phyloP scores from a whole-genome alignment of 2,797 vertebrate genomes.

The Macropodus opercularis region DNA sequence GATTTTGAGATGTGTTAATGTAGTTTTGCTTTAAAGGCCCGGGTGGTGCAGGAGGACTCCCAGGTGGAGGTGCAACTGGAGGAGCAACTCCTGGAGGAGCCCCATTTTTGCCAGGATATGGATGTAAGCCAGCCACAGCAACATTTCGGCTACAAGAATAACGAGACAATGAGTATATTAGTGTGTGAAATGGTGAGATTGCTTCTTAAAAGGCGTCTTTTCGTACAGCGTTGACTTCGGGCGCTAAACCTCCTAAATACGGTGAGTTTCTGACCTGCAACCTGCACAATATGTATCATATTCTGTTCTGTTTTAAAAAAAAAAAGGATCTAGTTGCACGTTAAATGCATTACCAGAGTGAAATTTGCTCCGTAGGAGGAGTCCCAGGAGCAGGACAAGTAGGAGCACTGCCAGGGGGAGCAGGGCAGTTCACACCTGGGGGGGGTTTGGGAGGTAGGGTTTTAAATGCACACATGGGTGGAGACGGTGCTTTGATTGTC shows the following conservation, averaged over 20 bases:
- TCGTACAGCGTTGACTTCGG: constrained; percentile 57
- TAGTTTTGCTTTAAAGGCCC: constrained; percentile 24
- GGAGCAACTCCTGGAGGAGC: constrained; percentile 40
- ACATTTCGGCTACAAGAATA: not conserved
- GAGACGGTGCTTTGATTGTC: not conserved
- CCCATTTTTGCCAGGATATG: constrained; percentile 67
- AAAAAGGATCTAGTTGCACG: no score
- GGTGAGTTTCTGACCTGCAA: constrained; percentile 49
- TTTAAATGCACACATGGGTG: not conserved
- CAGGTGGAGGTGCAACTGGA: constrained; percentile 39
- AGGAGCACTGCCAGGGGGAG: constrained; percentile 45
- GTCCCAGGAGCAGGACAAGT: constrained; percentile 54
- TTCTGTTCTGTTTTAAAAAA: no score
- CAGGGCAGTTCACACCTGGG: constrained; percentile 52
- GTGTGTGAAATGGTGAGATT: not conserved
- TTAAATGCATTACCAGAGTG: no score
- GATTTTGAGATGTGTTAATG: not conserved
- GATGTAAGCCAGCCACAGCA: constrained; percentile 53
- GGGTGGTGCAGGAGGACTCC: constrained; percentile 45
- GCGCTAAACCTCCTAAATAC: constrained; percentile 69
- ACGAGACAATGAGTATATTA: not conserved
- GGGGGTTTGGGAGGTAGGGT: constrained; percentile 58
- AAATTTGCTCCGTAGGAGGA: constrained; percentile 27
- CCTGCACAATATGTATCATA: no score
- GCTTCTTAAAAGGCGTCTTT: constrained; percentile 14